Percentiles rank a stretch among this genome's conserved stretches.
These are phyloP conservation scores for Erethizon dorsatum DNA, from an alignment of 2,797 vertebrate genomes.

Conservation along the genomic window DNA sequence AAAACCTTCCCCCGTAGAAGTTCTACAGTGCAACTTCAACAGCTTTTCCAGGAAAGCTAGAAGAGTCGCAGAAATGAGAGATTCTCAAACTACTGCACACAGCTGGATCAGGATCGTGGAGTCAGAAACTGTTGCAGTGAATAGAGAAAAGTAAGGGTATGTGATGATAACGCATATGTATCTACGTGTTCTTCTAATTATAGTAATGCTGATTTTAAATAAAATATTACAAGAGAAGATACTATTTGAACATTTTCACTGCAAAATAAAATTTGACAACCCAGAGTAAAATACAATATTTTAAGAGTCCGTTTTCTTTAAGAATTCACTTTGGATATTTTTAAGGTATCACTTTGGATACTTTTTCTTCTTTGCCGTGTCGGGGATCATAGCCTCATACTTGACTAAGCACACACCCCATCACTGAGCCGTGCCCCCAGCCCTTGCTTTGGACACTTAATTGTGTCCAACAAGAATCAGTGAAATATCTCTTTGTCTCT, in stretches of 20 bases:
- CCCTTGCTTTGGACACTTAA: neutral
- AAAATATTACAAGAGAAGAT: neutral
- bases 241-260: neutral
- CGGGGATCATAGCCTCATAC: neutral
- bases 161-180: neutral
- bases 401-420: neutral
- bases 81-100: neutral
- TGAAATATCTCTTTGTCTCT: neutral
- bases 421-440: neutral
- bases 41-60: neutral
- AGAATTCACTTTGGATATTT: neutral
- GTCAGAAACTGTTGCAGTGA: neutral
- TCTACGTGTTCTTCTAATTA: neutral
- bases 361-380: neutral
- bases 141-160: neutral
- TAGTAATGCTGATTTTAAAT: constrained; percentile 9
- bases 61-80: neutral
- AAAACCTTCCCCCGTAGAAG: neutral
- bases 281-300: neutral
- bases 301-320: neutral
- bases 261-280: constrained; percentile 1
- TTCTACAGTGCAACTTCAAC: neutral
- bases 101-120: neutral
- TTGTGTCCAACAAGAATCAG: neutral
- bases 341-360: constrained; percentile 2